Conservation (phyloP, 2,888 invertebrate genomes). For the Digitonthophagus gazella region DNA sequence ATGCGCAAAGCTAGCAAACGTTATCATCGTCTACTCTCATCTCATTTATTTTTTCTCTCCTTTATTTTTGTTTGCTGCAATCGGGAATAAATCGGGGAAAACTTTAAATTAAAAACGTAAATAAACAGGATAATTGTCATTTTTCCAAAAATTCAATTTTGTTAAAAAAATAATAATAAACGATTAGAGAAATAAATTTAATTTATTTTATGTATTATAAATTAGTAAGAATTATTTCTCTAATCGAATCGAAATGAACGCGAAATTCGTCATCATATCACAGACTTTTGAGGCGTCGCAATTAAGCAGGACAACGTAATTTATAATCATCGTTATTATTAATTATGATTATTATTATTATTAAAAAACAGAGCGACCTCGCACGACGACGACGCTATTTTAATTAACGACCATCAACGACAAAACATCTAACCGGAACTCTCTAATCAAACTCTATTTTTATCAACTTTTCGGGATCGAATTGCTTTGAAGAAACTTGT, state of each 20-base stretch:
- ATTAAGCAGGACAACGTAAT: conserved; percentile 27
- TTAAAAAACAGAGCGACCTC: not conserved
- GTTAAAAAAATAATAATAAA: not conserved
- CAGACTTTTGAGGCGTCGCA: conserved; percentile 48
- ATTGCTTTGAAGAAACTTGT: not conserved
- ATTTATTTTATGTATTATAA: not conserved
- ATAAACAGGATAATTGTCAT: not conserved
- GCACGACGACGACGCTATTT: not conserved
- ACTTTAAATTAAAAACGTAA: not conserved
- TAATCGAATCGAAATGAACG: not conserved
- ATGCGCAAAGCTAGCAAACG: not conserved
- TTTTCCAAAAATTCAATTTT: not conserved
- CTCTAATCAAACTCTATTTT: too few species aligned
- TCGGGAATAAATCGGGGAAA: not conserved
- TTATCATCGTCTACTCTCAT: not conserved
- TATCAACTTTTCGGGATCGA: not conserved
- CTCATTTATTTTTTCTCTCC: not conserved
- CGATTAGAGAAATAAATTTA: not conserved
- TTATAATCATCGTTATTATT: not conserved
- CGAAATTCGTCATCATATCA: conserved; percentile 37
- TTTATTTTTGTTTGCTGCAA: not conserved
- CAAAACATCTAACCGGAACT: not conserved
- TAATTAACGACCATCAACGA: not conserved
- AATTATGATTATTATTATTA: not conserved
- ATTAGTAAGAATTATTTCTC: not conserved